These are phyloP conservation scores for Poeciliopsis paucimaculata DNA, from an alignment of 2,797 vertebrate species.

Conservation along the genomic window DNA sequence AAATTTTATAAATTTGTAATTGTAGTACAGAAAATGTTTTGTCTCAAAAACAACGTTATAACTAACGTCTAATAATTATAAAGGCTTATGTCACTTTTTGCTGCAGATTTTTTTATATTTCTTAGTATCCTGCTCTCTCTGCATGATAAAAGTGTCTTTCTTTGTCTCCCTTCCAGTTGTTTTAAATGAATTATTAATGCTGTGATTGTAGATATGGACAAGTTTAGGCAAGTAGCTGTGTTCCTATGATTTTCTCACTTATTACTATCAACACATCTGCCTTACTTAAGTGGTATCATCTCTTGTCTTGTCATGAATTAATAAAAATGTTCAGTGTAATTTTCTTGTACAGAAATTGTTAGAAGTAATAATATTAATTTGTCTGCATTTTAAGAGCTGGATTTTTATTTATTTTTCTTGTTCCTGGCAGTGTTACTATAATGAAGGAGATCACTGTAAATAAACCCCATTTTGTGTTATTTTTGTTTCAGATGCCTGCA, in stretches of 20 bases:
- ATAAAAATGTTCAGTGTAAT: not conserved
- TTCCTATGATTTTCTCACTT: not conserved
- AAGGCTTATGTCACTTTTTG: not conserved
- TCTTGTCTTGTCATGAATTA: not conserved
- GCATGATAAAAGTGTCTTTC: not conserved
- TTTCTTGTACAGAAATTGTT: not conserved
- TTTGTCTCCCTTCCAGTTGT: not conserved
- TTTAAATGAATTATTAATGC: not conserved
- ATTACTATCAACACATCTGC: not conserved
- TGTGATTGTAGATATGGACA: not conserved
- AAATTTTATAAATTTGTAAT: not conserved
- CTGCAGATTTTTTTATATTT: not conserved
- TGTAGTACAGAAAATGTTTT: not conserved
- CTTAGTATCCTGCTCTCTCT: not conserved
- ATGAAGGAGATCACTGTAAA: not conserved
- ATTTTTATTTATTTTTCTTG: not conserved
- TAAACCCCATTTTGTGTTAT: not conserved
- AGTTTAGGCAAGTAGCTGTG: not conserved
- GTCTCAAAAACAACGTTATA: not conserved
- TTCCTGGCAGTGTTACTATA: not conserved
- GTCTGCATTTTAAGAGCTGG: not conserved
- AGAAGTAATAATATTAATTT: not conserved
- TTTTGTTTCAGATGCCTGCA: conserved; percentile 83
- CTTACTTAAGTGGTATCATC: not conserved
- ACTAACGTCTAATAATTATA: not conserved